Evolutionary conservation across 2,797 vertebrate genomes (phyloP), one percentile per base, ranked within the genome.

Genomic region (Myotis pilosus): DNA sequence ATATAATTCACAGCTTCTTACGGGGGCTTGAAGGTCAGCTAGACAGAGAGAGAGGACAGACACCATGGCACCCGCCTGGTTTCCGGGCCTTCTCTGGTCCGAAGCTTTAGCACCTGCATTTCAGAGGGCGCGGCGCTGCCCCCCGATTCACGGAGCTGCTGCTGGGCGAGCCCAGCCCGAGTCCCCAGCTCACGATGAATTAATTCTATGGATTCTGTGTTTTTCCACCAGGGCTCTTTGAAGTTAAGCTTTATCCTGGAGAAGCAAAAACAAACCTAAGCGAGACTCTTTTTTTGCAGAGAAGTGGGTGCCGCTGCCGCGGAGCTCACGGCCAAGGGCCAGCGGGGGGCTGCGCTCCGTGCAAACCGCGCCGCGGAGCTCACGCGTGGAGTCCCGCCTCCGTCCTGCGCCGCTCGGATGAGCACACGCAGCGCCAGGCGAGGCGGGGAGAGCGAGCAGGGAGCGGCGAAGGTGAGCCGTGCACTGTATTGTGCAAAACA

Each of bases 171-270:
- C 88, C 66, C 66, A 0, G 4, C 83, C 86, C 30, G 82, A 83
- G 49, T 71, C 28, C 81, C 13, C 30, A 79, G 83, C 69, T 79
- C 47, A 49, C 38, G 13, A 17, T 0, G 57, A 87, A 76, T 28
- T 49, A 87, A 76, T 23, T 55, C 71, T 75, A 76, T 84, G 87
- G 91, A 93, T 92, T 93, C 76, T 78, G 78, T 92, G 69, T 87
- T 89, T 94, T 91, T 49, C 49, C 15, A 19, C 44, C 62, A 36
- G 51, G 44, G 38, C 41, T 81, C 89, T 96, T 92, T 95, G 93
- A 95, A 92, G 86, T 83, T 80, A 9, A 57, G 55, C 9, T 57
- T 82, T 80, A 69, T 66, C 87, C 93, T 80, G 75, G 74, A 51
- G 64, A 69, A 80, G 76, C 20, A 76, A 84, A 92, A 89, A 72